These are phyloP conservation scores for Diabrotica undecimpunctata DNA, from an alignment of 1,140 invertebrate genomes.

Conservation along the genomic window DNA sequence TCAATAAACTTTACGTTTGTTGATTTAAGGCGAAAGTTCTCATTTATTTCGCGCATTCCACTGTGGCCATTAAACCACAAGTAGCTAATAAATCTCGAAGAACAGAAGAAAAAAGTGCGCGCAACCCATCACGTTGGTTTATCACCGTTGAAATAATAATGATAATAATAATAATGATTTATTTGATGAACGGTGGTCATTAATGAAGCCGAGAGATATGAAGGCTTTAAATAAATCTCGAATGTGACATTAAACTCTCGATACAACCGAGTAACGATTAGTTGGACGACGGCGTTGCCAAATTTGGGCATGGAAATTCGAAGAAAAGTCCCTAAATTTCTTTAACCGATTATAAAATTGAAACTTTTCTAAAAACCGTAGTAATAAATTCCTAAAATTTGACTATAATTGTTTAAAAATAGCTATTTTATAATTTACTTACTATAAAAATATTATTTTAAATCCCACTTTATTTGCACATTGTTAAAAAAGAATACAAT, in stretches of 20 bases:
- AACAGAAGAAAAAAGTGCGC: not conserved
- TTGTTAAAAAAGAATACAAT: no score
- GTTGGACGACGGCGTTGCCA: constrained; percentile 10
- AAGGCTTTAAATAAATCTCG: constrained; percentile 18
- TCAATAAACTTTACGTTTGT: no score
- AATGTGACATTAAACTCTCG: constrained; percentile 19
- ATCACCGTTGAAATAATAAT: constrained; percentile 11
- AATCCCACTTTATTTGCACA: no score
- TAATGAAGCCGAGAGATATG: constrained; percentile 13
- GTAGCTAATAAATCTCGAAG: not conserved
- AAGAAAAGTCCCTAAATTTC: no score
- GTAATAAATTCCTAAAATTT: no score
- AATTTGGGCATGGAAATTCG: not conserved
- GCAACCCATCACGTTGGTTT: constrained; percentile 1
- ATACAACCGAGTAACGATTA: constrained; percentile 19
- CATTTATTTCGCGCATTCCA: not conserved
- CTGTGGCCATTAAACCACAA: not conserved
- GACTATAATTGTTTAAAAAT: no score
- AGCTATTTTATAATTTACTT: no score
- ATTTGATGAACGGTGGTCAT: constrained; percentile 6
- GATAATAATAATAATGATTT: constrained; percentile 16
- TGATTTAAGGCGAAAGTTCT: not conserved
- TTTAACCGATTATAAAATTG: no score
- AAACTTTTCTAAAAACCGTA: no score
- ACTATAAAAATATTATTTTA: no score